These are phyloP conservation scores for Euphysa ruthae DNA, from an alignment of 30 jellyfish, hydroid and myxozoan genomes.

Conservation along the genomic window DNA sequence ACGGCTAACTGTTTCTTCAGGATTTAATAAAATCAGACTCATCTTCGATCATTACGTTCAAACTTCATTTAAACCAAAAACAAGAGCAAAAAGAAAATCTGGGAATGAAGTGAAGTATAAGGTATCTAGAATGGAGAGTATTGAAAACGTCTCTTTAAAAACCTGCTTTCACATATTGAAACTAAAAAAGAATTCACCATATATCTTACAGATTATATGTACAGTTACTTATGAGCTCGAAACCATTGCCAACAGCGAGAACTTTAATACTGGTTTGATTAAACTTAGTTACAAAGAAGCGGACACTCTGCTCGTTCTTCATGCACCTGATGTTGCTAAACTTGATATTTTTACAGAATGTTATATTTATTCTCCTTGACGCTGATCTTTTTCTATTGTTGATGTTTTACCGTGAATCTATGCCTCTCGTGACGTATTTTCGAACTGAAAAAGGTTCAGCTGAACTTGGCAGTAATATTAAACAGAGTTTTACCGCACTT, in stretches of 20 bases:
- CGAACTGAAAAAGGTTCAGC: too few species aligned
- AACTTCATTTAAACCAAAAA: too few species aligned
- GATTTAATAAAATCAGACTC: too few species aligned
- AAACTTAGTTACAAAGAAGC: conserved; percentile 28
- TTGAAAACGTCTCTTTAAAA: too few species aligned
- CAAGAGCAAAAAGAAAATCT: too few species aligned
- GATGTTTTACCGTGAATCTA: background rate
- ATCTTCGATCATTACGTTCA: too few species aligned
- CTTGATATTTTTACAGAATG: conserved; percentile 16
- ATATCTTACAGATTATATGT: background rate
- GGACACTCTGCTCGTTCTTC: conserved; percentile 30
- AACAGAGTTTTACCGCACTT: too few species aligned
- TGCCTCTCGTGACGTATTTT: conserved; percentile 1
- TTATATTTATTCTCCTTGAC: conserved; percentile 11
- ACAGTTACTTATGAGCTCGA: background rate
- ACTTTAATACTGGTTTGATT: background rate
- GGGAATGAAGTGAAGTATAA: too few species aligned
- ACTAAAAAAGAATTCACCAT: background rate
- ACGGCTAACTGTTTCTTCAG: too few species aligned
- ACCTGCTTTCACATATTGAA: background rate
- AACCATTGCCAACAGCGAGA: conserved; percentile 3
- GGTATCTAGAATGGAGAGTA: background rate
- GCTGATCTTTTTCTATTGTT: conserved; percentile 18
- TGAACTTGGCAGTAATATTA: too few species aligned
- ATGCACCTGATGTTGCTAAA: conserved; percentile 29